phyloP scores from a whole-genome alignment of 92 coral and sea anemone genomes.

The Pocillopora meandrina region DNA sequence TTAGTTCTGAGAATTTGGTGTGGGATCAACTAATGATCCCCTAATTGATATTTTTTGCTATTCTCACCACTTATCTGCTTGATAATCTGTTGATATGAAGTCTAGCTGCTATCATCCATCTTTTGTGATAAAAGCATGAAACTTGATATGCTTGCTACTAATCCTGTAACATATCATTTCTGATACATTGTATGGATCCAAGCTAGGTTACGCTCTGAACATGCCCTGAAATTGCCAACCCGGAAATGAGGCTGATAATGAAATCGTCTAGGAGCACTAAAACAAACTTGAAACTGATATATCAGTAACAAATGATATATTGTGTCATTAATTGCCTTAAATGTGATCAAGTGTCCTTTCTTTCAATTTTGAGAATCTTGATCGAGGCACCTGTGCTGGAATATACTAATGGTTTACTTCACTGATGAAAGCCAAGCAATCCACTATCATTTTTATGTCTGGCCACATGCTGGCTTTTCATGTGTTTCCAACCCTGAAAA shows the following conservation, averaged over 20 bases:
- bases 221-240: constrained; percentile 35
- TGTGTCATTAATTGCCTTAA: background rate
- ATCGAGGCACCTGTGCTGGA: background rate
- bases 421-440: background rate
- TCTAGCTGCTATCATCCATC: no score
- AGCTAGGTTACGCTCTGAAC: constrained; percentile 40
- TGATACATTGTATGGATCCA: constrained; percentile 55
- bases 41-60: no score
- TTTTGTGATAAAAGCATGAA: no score
- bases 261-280: background rate
- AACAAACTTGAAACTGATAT: constrained; percentile 4
- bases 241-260: constrained; percentile 37
- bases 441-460: background rate
- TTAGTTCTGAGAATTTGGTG: no score
- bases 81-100: no score
- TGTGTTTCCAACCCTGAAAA: background rate
- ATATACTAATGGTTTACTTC: background rate
- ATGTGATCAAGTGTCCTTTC: constrained; percentile 9
- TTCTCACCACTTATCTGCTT: no score
- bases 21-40: no score
- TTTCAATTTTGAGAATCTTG: background rate
- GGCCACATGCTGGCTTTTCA: background rate
- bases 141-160: constrained; percentile 43
- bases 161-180: constrained; percentile 33
- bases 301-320: background rate